A percentile compares a stretch with the other conserved stretches of the same genome.
Conservation (phyloP, 2,797 vertebrate species). For the Vultur gryphus region DNA sequence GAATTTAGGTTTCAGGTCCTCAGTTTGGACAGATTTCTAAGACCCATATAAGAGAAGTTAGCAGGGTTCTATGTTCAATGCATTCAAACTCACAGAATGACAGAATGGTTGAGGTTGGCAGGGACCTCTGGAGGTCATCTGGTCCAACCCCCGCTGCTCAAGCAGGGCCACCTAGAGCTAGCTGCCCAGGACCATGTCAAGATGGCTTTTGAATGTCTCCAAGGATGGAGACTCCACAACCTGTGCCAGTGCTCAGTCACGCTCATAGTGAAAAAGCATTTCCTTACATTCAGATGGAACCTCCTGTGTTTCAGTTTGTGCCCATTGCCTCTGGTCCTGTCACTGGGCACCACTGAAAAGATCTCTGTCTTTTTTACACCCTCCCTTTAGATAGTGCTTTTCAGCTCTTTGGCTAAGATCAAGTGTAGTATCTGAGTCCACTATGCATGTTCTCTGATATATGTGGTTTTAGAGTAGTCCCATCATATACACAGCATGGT, state of each 20-base stretch:
- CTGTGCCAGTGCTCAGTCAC: neutral
- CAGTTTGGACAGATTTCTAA: neutral
- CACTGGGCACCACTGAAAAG: neutral
- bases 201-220: neutral
- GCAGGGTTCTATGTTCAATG: neutral
- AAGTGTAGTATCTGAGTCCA: neutral
- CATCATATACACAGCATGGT: neutral
- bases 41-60: neutral
- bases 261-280: neutral
- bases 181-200: neutral
- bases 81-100: neutral
- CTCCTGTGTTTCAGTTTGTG: neutral
- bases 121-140: neutral
- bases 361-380: neutral
- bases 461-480: neutral
- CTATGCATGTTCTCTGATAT: neutral
- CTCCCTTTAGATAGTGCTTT: neutral
- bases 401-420: neutral
- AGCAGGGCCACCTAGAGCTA: neutral
- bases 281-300: neutral
- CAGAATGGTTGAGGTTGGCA: neutral
- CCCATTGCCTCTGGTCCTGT: neutral
- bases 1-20: neutral
- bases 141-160: neutral
- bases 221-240: neutral